A percentile compares a stretch with the other conserved stretches of the same genome.
Conservation (phyloP, 2,113 vertebrate genomes). For the Edolisoma coerulescens region DNA sequence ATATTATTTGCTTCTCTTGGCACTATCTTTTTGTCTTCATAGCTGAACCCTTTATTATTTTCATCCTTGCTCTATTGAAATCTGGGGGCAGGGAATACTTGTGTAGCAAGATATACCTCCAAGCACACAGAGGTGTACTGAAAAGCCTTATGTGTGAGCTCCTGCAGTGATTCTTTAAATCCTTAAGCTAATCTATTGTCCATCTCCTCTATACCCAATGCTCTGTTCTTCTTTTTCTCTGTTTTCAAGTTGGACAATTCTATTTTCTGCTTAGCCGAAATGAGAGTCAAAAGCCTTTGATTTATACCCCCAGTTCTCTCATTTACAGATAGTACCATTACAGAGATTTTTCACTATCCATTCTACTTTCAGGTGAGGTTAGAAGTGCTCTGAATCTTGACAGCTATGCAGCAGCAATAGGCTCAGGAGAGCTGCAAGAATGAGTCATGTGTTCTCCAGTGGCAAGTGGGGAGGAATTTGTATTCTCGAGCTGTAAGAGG, state of each 20-base stretch:
- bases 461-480: not conserved
- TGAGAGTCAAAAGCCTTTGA: slow-evolving; percentile 43
- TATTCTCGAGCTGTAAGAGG: not conserved
- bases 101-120: not conserved
- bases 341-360: slow-evolving; percentile 14
- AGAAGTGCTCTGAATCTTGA: slow-evolving; percentile 31
- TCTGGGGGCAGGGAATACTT: not conserved
- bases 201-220: not conserved
- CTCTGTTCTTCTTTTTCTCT: slow-evolving; percentile 5
- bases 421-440: slow-evolving; percentile 37
- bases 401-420: not conserved
- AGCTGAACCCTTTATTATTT: not conserved
- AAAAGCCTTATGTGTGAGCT: not conserved
- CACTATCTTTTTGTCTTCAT: not conserved
- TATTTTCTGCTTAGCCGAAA: not conserved
- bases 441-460: slow-evolving; percentile 7
- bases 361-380: slow-evolving; percentile 40
- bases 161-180: not conserved
- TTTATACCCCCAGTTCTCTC: slow-evolving; percentile 28
- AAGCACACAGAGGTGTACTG: not conserved
- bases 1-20: not conserved
- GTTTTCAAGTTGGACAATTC: slow-evolving; percentile 43
- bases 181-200: slow-evolving; percentile 27
- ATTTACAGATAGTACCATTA: slow-evolving; percentile 24
- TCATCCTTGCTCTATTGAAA: not conserved